Evolutionary conservation across 2,797 vertebrate species (phyloP).

Genomic region (Crax fasciolata): DNA sequence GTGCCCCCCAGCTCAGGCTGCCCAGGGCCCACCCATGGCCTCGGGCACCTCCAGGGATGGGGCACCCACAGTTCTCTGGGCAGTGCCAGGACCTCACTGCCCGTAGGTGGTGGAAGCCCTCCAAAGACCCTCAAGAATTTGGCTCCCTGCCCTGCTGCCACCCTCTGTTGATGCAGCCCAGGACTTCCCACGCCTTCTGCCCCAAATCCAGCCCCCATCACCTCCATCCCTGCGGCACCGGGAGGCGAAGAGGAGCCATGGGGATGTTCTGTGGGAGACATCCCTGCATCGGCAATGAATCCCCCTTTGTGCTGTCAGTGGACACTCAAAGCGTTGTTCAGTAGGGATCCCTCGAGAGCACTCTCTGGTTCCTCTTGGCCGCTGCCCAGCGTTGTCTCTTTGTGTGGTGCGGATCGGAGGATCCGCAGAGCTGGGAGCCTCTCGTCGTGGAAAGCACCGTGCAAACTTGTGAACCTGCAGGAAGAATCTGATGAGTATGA

Average conservation of each 20-base stretch:
- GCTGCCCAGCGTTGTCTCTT: constrained; percentile 35
- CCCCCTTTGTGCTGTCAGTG: background rate
- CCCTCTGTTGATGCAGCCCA: background rate
- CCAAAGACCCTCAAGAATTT: background rate
- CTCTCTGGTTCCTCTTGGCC: constrained; percentile 47
- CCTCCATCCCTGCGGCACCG: accelerated
- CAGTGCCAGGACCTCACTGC: background rate
- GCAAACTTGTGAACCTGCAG: background rate
- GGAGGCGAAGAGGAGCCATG: background rate
- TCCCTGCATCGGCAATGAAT: constrained; percentile 2
- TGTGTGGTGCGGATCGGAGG: background rate
- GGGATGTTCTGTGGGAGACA: background rate
- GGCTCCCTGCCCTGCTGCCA: background rate
- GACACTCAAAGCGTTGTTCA: constrained; percentile 19
- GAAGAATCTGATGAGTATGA: background rate
- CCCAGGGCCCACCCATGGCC: background rate
- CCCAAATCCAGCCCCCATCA: accelerated
- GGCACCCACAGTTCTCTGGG: background rate
- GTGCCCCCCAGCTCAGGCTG: background rate
- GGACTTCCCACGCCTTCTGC: background rate
- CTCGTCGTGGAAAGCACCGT: background rate
- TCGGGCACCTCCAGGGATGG: background rate
- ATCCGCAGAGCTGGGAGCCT: background rate
- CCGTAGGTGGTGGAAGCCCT: background rate
- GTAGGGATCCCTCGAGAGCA: background rate